Percentiles rank a stretch among this genome's conserved stretches.
These are phyloP conservation scores for Oreochromis grahami DNA, from an alignment of 2,797 vertebrate genomes.

Conservation along the genomic window DNA sequence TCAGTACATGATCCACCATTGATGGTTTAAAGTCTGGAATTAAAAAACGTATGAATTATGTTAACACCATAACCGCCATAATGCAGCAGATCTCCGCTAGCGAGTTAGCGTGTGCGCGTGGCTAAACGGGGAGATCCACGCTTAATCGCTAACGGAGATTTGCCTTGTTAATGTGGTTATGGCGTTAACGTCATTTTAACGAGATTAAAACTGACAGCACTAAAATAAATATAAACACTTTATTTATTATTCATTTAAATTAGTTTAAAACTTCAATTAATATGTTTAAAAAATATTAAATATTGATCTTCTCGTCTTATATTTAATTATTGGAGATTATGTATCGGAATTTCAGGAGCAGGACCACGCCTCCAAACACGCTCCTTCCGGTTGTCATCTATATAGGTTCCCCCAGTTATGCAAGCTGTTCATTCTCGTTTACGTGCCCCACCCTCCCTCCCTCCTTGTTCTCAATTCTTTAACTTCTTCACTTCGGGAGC, in stretches of 20 bases:
- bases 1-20: rapidly evolving
- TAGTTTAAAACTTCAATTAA: background rate
- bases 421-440: too few relatives aligned
- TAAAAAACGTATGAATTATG: background rate
- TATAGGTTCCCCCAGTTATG: too few relatives aligned
- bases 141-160: background rate
- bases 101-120: rapidly evolving
- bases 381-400: too few relatives aligned
- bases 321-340: background rate
- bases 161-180: background rate
- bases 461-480: too few relatives aligned
- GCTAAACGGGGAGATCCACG: rapidly evolving
- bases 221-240: background rate
- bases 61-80: background rate
- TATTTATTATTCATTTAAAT: background rate
- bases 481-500: too few relatives aligned
- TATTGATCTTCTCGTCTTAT: rapidly evolving
- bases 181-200: background rate
- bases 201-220: background rate
- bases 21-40: background rate
- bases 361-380: too few relatives aligned
- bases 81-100: rapidly evolving
- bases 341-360: too few relatives aligned
- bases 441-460: too few relatives aligned
- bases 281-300: background rate